Percentiles rank a stretch among this genome's conserved stretches.
phyloP scores from a whole-genome alignment of 2,113 vertebrate genomes.

The Brachyhypopomus occidentalis region DNA sequence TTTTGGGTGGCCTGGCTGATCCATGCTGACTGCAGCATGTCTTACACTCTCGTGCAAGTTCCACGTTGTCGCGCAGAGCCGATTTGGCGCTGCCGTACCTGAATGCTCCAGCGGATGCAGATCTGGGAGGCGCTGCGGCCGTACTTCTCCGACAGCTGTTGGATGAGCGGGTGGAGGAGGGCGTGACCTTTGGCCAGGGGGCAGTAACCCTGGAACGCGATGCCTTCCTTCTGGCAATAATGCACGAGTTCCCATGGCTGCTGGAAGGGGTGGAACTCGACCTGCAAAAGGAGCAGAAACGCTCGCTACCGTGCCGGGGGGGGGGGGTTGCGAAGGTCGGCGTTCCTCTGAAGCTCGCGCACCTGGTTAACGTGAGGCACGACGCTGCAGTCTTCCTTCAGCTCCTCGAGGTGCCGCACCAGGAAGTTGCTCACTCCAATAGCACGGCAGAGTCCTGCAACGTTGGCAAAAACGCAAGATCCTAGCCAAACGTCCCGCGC shows the following conservation, averaged over 20 bases:
- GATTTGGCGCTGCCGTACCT: conserved; percentile 31
- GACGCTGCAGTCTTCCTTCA: conserved; percentile 76
- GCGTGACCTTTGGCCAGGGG: conserved; percentile 78
- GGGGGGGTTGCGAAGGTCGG: too few species aligned
- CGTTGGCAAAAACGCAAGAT: conserved; percentile 16
- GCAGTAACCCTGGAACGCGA: conserved; percentile 78
- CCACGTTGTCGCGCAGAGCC: neutral
- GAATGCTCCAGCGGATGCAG: conserved; percentile 77
- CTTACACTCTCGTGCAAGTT: neutral
- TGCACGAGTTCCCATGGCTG: conserved; percentile 72
- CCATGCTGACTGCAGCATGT: too few species aligned
- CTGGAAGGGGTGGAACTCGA: conserved; percentile 82
- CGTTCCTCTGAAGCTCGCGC: neutral
- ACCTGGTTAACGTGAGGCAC: conserved; percentile 80
- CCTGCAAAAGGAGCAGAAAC: conserved; percentile 49
- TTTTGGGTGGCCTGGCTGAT: too few species aligned
- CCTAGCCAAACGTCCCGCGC: neutral
- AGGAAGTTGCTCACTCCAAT: conserved; percentile 85
- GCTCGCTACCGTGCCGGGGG: too few species aligned
- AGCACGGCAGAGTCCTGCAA: conserved; percentile 74
- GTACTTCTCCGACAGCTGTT: conserved; percentile 73
- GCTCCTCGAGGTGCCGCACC: conserved; percentile 78
- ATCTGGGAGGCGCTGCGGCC: conserved; percentile 74
- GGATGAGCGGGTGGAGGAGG: conserved; percentile 67
- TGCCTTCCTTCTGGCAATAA: conserved; percentile 72